phyloP scores from a whole-genome alignment of 2,888 invertebrate genomes.

The Coelopa pilipes region DNA sequence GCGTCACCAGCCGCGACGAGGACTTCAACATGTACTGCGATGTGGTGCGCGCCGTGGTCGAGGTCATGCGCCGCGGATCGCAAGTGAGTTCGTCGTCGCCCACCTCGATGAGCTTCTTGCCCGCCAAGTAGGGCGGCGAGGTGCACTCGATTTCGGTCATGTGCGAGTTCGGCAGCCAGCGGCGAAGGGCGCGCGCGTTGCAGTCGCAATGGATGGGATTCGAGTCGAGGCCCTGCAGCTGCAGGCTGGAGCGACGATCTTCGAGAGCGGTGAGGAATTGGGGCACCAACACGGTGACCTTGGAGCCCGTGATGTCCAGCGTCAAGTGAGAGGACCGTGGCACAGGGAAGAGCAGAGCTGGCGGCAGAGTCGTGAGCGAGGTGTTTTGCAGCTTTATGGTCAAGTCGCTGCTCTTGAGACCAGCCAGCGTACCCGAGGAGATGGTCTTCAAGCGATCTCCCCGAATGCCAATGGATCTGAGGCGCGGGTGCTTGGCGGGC shows the following conservation, averaged over 20 bases:
- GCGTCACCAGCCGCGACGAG: constrained; percentile 66
- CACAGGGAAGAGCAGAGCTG: constrained; percentile 85
- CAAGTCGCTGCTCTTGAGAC: constrained; percentile 78
- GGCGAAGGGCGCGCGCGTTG: constrained; percentile 79
- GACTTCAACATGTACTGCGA: constrained; percentile 55
- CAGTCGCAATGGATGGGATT: constrained; percentile 91
- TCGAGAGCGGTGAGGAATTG: constrained; percentile 84
- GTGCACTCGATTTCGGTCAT: constrained; percentile 75
- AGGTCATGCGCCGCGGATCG: constrained; percentile 72
- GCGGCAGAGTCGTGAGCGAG: constrained; percentile 80
- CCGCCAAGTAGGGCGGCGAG: constrained; percentile 77
- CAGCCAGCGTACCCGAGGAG: constrained; percentile 85
- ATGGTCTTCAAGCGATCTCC: constrained; percentile 81
- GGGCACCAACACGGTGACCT: constrained; percentile 79
- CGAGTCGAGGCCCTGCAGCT: constrained; percentile 77
- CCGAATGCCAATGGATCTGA: constrained; percentile 78
- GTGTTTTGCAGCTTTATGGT: constrained; percentile 83
- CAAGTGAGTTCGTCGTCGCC: constrained; percentile 86
- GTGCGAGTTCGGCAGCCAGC: constrained; percentile 78
- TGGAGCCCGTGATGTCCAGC: constrained; percentile 83
- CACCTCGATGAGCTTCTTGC: constrained; percentile 77
- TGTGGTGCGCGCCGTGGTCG: constrained; percentile 55
- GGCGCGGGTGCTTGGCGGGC: constrained; percentile 80
- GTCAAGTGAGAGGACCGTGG: constrained; percentile 85
- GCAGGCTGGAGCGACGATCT: constrained; percentile 80